Base-by-base conservation (phyloP, 2,888 invertebrate species). In the Hirtodrosophila confusa region DNA sequence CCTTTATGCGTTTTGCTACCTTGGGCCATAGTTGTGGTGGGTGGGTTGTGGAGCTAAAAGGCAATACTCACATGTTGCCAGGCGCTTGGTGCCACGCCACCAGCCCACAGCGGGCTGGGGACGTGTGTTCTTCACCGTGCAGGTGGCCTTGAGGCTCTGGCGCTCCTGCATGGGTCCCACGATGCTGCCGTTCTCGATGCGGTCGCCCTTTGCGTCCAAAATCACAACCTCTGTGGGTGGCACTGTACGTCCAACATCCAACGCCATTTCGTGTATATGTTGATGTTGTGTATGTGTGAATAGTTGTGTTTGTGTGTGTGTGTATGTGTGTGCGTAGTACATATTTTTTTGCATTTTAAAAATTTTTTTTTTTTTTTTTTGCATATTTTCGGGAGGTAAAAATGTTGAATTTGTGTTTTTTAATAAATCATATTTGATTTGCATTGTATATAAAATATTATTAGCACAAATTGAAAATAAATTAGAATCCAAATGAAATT, bases 101-200 rank as follows among this genome's bases (percentile, higher is more conserved):
- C 97, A 98, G 69, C 94, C 94, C 63, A 98, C 95, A 77, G 93
- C 94, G 1, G 98, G 97, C 72, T 95, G 95, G 0, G 98, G 98
- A 78, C 97, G 96, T 44, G 97, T 97, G 48, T 95, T 95, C 41
- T 93, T 93, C 51, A 97, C 96, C 43, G 90, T 88, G 68, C 92
- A 92, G 35, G 89, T 89, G 44, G 89, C 88, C 79, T 89, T 90
- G 33, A 92, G 78, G 73, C 77, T 89, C 61, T 91, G 89, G 4
- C 92, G 88, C 85, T 92, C 92, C 71, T 91, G 90, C 79, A 92
- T 87, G 73, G 91, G 91, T 54, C 92, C 92, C 58, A 92, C 82
- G 73, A 89, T 78, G 65, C 90, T 89, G 65, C 89, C 90, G 80
- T 96, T 95, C 39, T 92, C 92, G 55, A 96, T 91, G 54, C 93